Evolutionary conservation across 1,140 invertebrate species (phyloP), one percentile per base, ranked within the genome.

Genomic region (Stratiolaelaps scimitus): DNA sequence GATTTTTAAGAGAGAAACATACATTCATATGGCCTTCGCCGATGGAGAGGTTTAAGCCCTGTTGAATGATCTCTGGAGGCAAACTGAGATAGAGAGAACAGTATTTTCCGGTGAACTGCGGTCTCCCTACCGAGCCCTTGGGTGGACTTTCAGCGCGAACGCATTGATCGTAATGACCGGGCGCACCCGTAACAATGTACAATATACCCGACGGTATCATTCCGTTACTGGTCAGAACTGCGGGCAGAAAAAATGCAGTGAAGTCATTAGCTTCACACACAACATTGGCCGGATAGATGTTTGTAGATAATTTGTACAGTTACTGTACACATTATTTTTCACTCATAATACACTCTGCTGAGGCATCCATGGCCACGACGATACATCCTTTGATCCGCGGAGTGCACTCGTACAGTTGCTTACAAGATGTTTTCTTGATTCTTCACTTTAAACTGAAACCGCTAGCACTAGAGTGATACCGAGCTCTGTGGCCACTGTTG

Each of bases 151-250:
- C 26, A 15, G 53, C 2, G 10, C 15, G 26, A 15, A 60, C 53
- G 23, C 53, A 60, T 60, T 60, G 53, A 2, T 10, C 23, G 23
- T 60, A 60, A 34, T 60, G 53, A 6, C 53, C 23, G 34, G 53
- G 23, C 1, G 53, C 53, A 17, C 23, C 23, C 53, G 26, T 60
- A 26, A 23, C 15, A 19, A 17, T 34, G 53, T 60, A 60, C 53
- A 60, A 26, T 17, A 34, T 15, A 26, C 26, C 53, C 17, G 34
- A 15, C 26, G 23, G 23, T 17, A 60, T 17, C 23, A 60, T 34
- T 15, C 53, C 53, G 34, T 60, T 60, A 34, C 53, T 60, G 17
- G 53, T 60, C 15, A 60, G 15, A 23, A 60, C 15, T 60, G 23
- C 2, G 34, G 4, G 26, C 26, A n/a, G 26, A 20, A 20, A 20